phyloP scores from a whole-genome alignment of 2,113 vertebrate species.

The Myotis brandtii region DNA sequence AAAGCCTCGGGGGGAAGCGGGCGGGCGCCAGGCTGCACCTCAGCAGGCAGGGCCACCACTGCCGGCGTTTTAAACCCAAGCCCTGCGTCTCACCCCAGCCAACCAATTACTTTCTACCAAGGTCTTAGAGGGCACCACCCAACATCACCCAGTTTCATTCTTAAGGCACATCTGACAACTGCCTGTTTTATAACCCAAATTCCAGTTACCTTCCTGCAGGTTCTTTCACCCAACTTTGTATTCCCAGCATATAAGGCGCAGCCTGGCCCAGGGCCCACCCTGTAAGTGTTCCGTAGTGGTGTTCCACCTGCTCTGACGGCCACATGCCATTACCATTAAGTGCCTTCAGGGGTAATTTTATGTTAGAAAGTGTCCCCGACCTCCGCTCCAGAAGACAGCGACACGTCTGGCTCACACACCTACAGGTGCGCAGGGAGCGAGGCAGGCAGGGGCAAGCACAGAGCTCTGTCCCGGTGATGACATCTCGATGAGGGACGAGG shows the following conservation, averaged over 20 bases:
- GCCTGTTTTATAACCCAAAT: neutral
- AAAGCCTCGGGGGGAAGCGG: accelerated
- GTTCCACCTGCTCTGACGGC: neutral
- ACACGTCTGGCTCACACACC: neutral
- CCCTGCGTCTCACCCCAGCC: no score
- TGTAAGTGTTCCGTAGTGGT: accelerated
- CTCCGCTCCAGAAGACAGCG: accelerated
- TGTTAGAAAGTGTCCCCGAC: neutral
- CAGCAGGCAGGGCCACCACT: accelerated
- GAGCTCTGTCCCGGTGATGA: neutral
- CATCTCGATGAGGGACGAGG: neutral
- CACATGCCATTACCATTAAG: neutral
- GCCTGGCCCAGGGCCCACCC: accelerated
- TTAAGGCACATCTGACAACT: neutral
- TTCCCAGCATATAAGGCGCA: accelerated
- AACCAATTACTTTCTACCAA: no score
- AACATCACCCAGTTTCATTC: neutral
- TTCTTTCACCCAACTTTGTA: accelerated
- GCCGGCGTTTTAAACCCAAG: neutral
- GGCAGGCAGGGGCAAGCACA: accelerated
- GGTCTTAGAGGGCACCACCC: neutral
- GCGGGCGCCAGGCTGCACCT: accelerated
- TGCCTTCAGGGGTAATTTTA: neutral
- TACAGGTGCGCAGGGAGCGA: accelerated
- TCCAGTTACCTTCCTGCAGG: neutral